Percentiles rank a stretch among this genome's conserved stretches.
These are phyloP conservation scores for Rapana venosa DNA, from an alignment of 2,888 invertebrate genomes.

Conservation along the genomic window DNA sequence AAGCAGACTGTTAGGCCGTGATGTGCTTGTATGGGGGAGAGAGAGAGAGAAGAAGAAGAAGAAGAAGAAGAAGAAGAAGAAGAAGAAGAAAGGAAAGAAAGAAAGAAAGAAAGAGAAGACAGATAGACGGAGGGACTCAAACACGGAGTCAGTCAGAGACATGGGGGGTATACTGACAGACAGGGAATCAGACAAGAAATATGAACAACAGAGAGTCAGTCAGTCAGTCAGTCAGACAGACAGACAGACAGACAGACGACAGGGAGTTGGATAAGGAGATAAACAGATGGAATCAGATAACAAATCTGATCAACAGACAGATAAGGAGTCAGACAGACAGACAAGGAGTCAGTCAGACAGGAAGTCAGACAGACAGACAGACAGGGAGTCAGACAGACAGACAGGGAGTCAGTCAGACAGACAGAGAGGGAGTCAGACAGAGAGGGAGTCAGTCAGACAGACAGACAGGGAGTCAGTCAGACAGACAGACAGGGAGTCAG, in stretches of 20 bases:
- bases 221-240: background rate
- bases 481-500: no score
- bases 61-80: background rate
- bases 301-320: background rate
- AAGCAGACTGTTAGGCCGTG: no score
- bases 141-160: background rate
- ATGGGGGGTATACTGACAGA: background rate
- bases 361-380: no score
- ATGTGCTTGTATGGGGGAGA: no score
- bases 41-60: background rate
- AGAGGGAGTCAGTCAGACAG: no score
- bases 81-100: background rate
- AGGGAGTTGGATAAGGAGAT: background rate
- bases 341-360: background rate
- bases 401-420: no score
- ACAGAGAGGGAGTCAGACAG: no score
- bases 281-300: background rate
- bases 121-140: background rate
- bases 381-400: no score
- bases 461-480: no score
- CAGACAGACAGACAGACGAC: background rate
- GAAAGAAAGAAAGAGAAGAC: background rate
- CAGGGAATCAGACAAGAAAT: background rate
- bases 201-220: background rate
- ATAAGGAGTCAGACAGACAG: background rate